Evolutionary conservation across 2,797 vertebrate genomes (phyloP), one percentile per base, ranked within the genome.

Genomic region (Sebastes nivosus): DNA sequence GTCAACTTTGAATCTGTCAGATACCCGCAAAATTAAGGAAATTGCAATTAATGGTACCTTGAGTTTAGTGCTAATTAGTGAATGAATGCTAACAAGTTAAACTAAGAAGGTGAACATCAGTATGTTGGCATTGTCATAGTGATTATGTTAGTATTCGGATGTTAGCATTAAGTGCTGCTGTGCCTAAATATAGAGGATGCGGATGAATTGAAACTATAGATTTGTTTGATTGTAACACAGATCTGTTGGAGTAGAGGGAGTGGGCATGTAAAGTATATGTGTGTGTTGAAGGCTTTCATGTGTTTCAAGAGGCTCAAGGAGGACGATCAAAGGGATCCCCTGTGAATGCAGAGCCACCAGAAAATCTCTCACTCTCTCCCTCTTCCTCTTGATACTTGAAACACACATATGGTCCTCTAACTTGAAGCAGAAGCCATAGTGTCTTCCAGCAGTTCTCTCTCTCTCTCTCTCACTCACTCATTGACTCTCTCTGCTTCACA

Each of bases 361-460:
- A 82, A 76, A 82, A 76, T 84, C 72, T 64, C 85, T 74, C 78
- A 90, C 83, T 88, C 87, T 85, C 13, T 55, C 42, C 78, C 79
- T 84, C 38, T 81, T 65, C 83, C 80, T 92, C 89, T 42, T 89
- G 58, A 66, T 29, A 66, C 69, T 79, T 76, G 63, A 81, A 71
- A 70, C 30, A 59, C 32, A 67, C 16, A n/a, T 2, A 29, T 42
- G 18, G 14, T 60, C n/a, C 13, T 75, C 70, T 22, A 73, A 74
- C 57, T 82, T 85, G n/a, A 81, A 86, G 60, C 59, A 63, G 63
- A 77, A 82, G 42, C 50, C 42, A 54, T 2, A 42, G 22, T 77
- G 57, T 79, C 79, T 63, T 69, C 32, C 38, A 32, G 70, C 24
- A 13, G 11, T 59, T 52, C 64, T 36, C 78, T 57, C 64, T 36